Percentiles rank a stretch among this genome's conserved stretches.
phyloP scores from a whole-genome alignment of 2,888 invertebrate genomes.

The Tinea trinotella region DNA sequence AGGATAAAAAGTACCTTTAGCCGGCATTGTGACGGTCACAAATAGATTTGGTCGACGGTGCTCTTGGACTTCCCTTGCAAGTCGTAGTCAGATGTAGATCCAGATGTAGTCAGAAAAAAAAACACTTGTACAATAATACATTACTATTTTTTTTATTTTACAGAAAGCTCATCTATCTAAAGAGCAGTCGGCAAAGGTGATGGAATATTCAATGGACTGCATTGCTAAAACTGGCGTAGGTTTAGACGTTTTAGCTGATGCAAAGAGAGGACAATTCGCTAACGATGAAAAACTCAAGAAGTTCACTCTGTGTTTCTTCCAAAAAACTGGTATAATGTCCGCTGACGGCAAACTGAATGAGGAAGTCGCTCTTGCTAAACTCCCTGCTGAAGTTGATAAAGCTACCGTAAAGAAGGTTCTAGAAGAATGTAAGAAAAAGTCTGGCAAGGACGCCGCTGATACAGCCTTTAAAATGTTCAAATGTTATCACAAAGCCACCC shows the following conservation, averaged over 20 bases:
- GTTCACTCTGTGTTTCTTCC: conserved; percentile 59
- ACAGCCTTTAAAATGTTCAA: conserved; percentile 54
- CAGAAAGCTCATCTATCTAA: conserved; percentile 42
- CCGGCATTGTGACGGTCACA: too few species aligned
- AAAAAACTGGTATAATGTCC: conserved; percentile 47
- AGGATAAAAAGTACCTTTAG: too few species aligned
- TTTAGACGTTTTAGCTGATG: conserved; percentile 39
- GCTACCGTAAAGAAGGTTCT: conserved; percentile 46
- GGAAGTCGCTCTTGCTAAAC: conserved; percentile 47
- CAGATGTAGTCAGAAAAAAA: too few species aligned
- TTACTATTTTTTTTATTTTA: conserved; percentile 19
- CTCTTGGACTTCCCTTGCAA: too few species aligned
- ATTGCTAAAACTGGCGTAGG: conserved; percentile 47
- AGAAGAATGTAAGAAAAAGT: conserved; percentile 48
- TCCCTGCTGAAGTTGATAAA: conserved; percentile 48
- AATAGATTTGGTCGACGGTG: too few species aligned
- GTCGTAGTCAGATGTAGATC: too few species aligned
- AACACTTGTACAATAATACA: too few species aligned
- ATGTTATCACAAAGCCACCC: conserved; percentile 51
- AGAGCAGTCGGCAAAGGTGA: conserved; percentile 40
- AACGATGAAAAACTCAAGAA: conserved; percentile 57
- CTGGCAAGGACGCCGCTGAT: conserved; percentile 47
- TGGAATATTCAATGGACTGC: conserved; percentile 38
- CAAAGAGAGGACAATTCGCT: conserved; percentile 48
- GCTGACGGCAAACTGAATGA: conserved; percentile 50